Base-by-base conservation (phyloP, 2,113 vertebrate genomes). In the Seriola aureovittata region DNA sequence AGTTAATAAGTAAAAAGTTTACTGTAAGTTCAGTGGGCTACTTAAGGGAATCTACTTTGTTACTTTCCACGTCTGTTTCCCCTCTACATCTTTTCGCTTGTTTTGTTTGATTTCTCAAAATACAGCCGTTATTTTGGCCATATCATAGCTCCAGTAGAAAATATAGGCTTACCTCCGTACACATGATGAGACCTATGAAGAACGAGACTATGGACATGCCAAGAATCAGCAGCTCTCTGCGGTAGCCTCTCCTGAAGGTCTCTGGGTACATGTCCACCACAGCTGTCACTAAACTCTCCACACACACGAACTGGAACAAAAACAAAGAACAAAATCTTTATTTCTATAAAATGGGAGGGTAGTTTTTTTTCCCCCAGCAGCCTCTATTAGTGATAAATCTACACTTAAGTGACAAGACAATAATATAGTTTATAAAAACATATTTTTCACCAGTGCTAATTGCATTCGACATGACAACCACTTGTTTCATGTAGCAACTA, bases 221-320 rank as follows among this genome's bases (percentile, higher is more conserved):
- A 0, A 99, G 93, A 85, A 99, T 99, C 82, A 99, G 94, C 80
- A 97, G 93, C 86, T 99, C 98, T 87, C 98, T 94, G 81, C 98
- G 93, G 87, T 98, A 98, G 73, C 98, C 98, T 91, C 96, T 96
- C 78, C 98, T 96, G 94, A 99, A 99, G 70, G 97, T 95, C 78
- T 98, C 96, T 71, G 98, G 98, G 88, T 99, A 99, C 98, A 99
- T 97, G 90, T 99, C 98, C 87, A 99, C 97, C 75, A 99, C 96
- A 0, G 98, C 98, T 0, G 98, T 99, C 92, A 99, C 98, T 0
- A 99, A 94, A 93, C 98, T 99, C 79, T 99, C 98, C 82, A 99
- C 97, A 38, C 98, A 99, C 85, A 99, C 98, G 42, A 99, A 99
- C 98, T 99, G 88, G 11, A 63, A 63, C 16, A 7, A 88, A 36